Conservation (phyloP, 2,113 vertebrate genomes). For the Solea solea region DNA sequence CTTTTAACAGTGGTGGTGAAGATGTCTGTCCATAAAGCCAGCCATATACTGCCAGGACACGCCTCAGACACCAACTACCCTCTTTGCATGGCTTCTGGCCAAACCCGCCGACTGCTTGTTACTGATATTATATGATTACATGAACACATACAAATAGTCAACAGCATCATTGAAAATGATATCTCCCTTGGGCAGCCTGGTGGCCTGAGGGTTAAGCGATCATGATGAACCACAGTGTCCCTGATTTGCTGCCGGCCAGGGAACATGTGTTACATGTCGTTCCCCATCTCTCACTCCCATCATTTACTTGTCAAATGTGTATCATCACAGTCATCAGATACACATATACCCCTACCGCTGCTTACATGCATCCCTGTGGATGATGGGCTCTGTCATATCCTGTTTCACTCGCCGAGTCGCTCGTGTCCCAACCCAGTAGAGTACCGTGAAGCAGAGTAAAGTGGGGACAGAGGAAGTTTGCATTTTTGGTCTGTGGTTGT, state of each 20-base stretch:
- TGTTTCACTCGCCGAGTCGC: constrained; percentile 32
- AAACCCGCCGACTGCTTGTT: constrained; percentile 32
- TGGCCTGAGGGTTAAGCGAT: constrained; percentile 17
- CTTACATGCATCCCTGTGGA: not conserved
- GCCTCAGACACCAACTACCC: constrained; percentile 42
- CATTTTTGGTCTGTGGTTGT: not conserved
- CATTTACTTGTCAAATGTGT: not conserved
- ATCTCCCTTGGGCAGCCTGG: constrained; percentile 25
- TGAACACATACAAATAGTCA: constrained; percentile 30
- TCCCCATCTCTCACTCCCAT: not conserved
- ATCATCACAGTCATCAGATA: not conserved
- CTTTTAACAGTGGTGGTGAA: constrained; percentile 64
- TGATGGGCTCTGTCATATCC: constrained; percentile 53
- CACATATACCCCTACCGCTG: not conserved
- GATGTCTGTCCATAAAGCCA: constrained; percentile 67
- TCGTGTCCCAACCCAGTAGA: constrained; percentile 57
- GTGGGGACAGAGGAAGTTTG: constrained; percentile 26
- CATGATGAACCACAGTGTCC: constrained; percentile 14
- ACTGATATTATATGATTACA: constrained; percentile 47
- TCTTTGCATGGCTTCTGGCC: constrained; percentile 19
- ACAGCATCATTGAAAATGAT: constrained; percentile 14
- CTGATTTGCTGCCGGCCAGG: not conserved
- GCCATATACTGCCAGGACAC: constrained; percentile 44
- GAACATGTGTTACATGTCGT: not conserved
- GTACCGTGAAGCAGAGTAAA: constrained; percentile 18